These are phyloP conservation scores for Odontocolon sp. DNA, from an alignment of 2,888 invertebrate species.

Conservation along the genomic window DNA sequence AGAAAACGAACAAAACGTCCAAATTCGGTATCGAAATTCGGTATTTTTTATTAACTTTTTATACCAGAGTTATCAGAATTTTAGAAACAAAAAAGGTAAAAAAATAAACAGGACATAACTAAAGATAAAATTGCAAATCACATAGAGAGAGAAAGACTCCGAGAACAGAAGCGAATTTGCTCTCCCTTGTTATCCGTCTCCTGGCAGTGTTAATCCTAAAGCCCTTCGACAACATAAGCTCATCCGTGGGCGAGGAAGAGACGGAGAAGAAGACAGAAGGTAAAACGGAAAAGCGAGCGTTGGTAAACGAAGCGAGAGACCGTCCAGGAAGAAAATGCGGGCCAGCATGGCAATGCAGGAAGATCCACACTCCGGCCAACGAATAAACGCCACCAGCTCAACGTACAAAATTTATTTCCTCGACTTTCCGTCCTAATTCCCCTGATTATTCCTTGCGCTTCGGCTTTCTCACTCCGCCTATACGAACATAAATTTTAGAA, in stretches of 20 bases:
- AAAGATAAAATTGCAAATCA: background rate
- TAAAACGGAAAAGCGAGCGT: conserved; percentile 17
- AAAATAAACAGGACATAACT: background rate
- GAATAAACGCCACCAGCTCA: conserved; percentile 28
- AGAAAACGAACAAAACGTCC: no score
- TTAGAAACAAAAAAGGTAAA: background rate
- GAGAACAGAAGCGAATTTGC: background rate
- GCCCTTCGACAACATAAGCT: conserved; percentile 50
- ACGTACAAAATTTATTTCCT: conserved; percentile 52
- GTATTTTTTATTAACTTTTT: no score
- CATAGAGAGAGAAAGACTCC: background rate
- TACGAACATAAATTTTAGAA: conserved; percentile 33
- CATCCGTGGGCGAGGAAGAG: conserved; percentile 12
- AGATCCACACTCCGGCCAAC: no score
- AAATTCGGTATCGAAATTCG: no score
- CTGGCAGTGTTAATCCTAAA: conserved; percentile 39
- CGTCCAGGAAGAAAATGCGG: background rate
- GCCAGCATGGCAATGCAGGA: background rate
- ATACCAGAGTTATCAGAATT: background rate
- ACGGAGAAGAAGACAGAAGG: conserved; percentile 11
- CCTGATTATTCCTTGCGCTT: conserved; percentile 44
- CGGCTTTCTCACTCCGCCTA: conserved; percentile 29
- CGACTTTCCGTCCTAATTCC: conserved; percentile 47
- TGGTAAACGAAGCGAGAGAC: background rate
- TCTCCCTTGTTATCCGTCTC: conserved; percentile 35